Evolutionary conservation across 2,113 vertebrate genomes (phyloP).

Genomic region (Echinops telfairi): DNA sequence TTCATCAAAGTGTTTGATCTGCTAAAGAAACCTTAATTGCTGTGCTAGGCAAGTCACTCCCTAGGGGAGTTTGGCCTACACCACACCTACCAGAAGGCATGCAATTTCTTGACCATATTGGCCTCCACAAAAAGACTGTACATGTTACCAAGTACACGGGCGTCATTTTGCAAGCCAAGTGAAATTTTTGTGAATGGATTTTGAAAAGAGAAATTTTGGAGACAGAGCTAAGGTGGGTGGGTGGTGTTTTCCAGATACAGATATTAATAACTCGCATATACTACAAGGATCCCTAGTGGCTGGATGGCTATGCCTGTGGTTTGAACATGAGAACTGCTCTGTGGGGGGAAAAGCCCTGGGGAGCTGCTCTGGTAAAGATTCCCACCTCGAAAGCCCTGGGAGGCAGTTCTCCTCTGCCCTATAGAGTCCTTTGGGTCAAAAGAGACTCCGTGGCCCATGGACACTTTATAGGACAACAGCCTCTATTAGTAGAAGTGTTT

Average conservation of each 20-base stretch:
- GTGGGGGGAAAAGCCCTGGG: not conserved
- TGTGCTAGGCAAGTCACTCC: not conserved
- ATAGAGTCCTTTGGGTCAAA: not conserved
- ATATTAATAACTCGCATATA: not conserved
- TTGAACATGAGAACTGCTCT: not conserved
- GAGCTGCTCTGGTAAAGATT: not conserved
- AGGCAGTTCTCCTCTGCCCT: not conserved
- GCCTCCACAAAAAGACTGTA: not conserved
- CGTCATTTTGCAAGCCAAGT: constrained; percentile 22
- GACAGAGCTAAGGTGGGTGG: not conserved
- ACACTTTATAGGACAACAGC: not conserved
- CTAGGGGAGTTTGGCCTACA: not conserved
- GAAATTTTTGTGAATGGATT: not conserved
- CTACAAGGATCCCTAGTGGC: not conserved
- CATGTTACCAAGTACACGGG: not conserved
- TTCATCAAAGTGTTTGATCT: constrained; percentile 35
- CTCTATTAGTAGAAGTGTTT: not conserved
- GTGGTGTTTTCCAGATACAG: constrained; percentile 2
- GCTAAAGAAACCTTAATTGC: constrained; percentile 9
- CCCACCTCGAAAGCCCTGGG: not conserved
- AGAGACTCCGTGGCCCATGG: not conserved
- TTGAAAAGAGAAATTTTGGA: not conserved
- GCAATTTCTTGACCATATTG: constrained; percentile 25
- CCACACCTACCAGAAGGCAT: not conserved
- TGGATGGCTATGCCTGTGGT: not conserved